Evolutionary conservation across 2,797 vertebrate genomes (phyloP), one percentile per base, ranked within the genome.

Genomic region (Clarias fuscus): DNA sequence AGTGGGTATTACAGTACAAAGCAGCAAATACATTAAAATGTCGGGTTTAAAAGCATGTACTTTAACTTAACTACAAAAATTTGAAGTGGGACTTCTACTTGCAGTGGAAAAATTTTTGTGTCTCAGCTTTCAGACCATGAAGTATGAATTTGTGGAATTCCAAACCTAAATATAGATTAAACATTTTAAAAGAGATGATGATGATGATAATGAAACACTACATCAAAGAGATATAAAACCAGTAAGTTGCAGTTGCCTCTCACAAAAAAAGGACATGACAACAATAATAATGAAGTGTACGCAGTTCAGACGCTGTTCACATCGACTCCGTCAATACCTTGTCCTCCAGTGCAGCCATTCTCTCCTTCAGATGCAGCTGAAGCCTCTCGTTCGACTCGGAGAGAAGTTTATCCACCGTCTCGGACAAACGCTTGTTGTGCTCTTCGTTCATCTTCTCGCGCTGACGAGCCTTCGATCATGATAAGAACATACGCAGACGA

Each of bases 361-460:
- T 95, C 94, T 99, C 98, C 89, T 98, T 99, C 22, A 99, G 97
- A 88, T 99, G 98, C 56, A 99, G 97, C 91, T 99, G 98, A 14
- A 99, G 96, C 89, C 98, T 95, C 93, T 99, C 98, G 4, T 98
- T 99, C 70, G 98, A 99, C 90, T 99, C 98, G 0, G 98, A 99
- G 1, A 99, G 96, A 10, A 99, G 96, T 88, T 97, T 98, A 92
- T 99, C 98, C 58, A 99, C 98, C 0, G 98, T 99, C 89, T 99
- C 98, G 0, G 98, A 99, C 84, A 99, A 94, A 33, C 98, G 97
- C 86, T 96, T 98, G 89, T 99, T 99, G 89, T 99, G 98, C 71
- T 99, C 98, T 88, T 99, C 98, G 2, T 98, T 99, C 98, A 99
- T 99, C 93, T 98, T 99, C 89, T 99, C 98, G 86, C 98, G 94